Base-by-base conservation (phyloP, 2,888 invertebrate genomes). In the Napeogenes sylphis region DNA sequence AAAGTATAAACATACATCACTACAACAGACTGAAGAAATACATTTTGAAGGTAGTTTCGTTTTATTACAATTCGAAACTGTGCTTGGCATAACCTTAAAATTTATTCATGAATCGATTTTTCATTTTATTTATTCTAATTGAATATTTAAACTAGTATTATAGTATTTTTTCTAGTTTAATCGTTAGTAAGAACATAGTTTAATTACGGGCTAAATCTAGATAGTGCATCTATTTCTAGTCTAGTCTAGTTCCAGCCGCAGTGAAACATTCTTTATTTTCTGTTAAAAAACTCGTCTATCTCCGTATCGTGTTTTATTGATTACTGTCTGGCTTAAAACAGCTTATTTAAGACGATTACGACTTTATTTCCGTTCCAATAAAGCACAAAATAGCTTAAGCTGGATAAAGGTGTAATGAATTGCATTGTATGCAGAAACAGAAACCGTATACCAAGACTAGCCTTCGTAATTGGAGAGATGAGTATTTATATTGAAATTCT, bases 231-330 rank as follows among this genome's bases (percentile, higher is more conserved):
- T 35, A 35, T 5, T 2, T 35, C 35, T 42, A 3, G 10, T 10
- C 8, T 42, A 42, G 10, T 42, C 10, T 42, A 42, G 10, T 42
- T 42, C 42, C 42, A 10, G 42, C 42, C 42, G 42, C 51, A 51
- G 30, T 30, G 30, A 4, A 4, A 30, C 21, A 10, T 3, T 51
- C 21, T 21, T 51, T 30, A 10, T 30, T 51, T 51, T 51, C n/a
- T 30, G 10, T 51, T 51, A n/a, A 47, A 47, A 47, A 47, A 14
- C 10, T 51, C 51, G 51, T 51, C 51, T 59, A 61, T 60, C 58
- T 58, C 64, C 62, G 59, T 51, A 30, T 57, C 60, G 60, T 57
- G 58, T 62, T 64, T 60, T 60, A 63, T 65, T 60, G 61, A 65
- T 65, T 62, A 64, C 55, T 53, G 64, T 67, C 67, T 64, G 62